Percentiles rank a stretch among this genome's conserved stretches.
phyloP scores from a whole-genome alignment of 2,797 vertebrate species.

The Mus spretus region DNA sequence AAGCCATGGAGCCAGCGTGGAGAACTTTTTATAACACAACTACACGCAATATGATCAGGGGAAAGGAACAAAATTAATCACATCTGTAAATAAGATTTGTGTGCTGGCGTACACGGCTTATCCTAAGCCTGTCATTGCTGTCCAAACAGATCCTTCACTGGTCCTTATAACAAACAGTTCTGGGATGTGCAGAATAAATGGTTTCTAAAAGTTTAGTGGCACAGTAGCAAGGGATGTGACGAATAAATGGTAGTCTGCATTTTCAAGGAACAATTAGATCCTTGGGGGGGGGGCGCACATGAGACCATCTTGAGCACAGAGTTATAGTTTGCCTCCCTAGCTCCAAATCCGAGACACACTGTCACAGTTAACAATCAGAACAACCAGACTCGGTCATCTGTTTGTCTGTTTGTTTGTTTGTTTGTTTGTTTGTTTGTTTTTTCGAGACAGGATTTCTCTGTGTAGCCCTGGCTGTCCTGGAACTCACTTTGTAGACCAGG shows the following conservation, averaged over 20 bases:
- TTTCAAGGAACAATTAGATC: not conserved
- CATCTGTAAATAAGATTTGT: conserved; percentile 83
- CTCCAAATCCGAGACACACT: not conserved
- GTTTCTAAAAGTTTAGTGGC: conserved; percentile 27
- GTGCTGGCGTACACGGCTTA: conserved; percentile 25
- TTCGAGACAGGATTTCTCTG: too few relatives aligned
- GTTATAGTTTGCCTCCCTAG: not conserved
- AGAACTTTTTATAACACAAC: conserved; percentile 78
- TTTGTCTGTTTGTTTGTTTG: too few relatives aligned
- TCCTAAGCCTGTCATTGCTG: not conserved
- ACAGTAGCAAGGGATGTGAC: not conserved
- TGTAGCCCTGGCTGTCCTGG: too few relatives aligned
- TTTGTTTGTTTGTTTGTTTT: too few relatives aligned
- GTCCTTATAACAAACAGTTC: not conserved
- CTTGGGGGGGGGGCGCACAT: not conserved
- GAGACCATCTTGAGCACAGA: not conserved
- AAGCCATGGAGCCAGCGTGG: conserved; percentile 85
- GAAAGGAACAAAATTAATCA: conserved; percentile 82
- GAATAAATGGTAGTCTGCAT: not conserved
- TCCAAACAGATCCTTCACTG: not conserved
- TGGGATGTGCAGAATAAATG: not conserved
- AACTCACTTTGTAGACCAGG: too few relatives aligned
- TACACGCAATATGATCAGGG: conserved; percentile 75
- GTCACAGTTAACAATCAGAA: not conserved
- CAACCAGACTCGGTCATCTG: not conserved